These are phyloP conservation scores for Anthonomus grandis DNA, from an alignment of 1,140 invertebrate species.

Conservation along the genomic window DNA sequence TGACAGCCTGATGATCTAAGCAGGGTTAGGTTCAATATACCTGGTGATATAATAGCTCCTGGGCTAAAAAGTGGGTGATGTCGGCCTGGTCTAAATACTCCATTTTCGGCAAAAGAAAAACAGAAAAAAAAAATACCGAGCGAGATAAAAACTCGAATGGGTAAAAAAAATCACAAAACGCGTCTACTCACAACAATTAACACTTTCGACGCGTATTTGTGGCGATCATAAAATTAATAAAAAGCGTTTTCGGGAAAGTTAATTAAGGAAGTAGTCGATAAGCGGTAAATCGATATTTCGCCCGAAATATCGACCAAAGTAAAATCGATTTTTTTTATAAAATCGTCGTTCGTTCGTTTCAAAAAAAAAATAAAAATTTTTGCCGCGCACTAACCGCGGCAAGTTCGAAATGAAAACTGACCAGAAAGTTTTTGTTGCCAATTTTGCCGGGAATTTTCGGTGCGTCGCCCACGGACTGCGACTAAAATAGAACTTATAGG, in stretches of 20 bases:
- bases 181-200: conserved; percentile 15
- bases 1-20: too few species aligned
- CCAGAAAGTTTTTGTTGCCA: conserved; percentile 18
- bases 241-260: not conserved
- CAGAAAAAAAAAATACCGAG: conserved; percentile 6
- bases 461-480: conserved; percentile 41
- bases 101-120: conserved; percentile 33
- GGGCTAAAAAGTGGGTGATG: conserved; percentile 74
- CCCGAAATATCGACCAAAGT: conserved; percentile 11
- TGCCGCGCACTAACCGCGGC: conserved; percentile 25
- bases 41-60: conserved; percentile 72
- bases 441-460: conserved; percentile 41
- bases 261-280: not conserved
- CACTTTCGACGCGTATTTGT: conserved; percentile 12
- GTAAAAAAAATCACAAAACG: conserved; percentile 11
- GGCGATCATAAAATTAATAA: not conserved
- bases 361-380: conserved; percentile 28
- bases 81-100: conserved; percentile 69
- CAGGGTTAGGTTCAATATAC: conserved; percentile 25
- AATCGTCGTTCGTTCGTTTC: conserved; percentile 46
- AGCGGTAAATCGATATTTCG: conserved; percentile 4
- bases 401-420: conserved; percentile 25
- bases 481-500: conserved; percentile 29
- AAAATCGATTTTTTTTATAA: conserved; percentile 23
- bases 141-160: conserved; percentile 12